Conservation (phyloP, 1,140 invertebrate species). For the Coelopa frigida region DNA sequence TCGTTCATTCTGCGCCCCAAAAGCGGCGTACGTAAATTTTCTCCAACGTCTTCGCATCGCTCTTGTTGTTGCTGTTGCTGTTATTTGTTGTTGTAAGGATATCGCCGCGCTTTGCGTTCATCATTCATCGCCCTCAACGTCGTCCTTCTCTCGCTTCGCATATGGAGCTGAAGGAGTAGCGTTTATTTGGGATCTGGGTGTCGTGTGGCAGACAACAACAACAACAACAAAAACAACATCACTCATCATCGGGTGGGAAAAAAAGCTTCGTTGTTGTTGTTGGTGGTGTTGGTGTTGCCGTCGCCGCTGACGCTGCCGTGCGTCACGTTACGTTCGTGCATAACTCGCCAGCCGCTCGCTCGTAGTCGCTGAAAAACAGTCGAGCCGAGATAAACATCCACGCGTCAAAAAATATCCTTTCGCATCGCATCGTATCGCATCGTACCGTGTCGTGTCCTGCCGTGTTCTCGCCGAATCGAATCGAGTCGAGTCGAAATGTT, state of each 20-base stretch:
- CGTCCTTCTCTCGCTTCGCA: background rate
- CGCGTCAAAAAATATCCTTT: constrained; percentile 16
- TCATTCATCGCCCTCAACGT: background rate
- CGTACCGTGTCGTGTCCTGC: no score
- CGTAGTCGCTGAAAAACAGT: constrained; percentile 45
- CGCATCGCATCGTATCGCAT: background rate
- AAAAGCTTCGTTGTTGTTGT: constrained; percentile 1
- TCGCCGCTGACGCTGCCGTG: background rate
- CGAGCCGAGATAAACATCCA: constrained; percentile 44
- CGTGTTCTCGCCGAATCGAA: no score
- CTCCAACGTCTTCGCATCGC: no score
- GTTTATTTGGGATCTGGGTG: background rate
- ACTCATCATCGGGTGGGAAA: no score
- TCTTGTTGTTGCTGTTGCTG: background rate
- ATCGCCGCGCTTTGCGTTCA: background rate
- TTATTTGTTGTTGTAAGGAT: background rate
- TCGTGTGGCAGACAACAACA: no score
- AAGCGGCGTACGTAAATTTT: no score
- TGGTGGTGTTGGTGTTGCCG: background rate
- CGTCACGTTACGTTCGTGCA: constrained; percentile 9
- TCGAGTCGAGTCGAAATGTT: no score
- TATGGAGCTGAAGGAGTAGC: background rate
- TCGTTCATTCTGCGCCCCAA: no score
- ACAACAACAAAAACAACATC: no score
- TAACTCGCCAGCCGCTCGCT: constrained; percentile 27